phyloP scores from a whole-genome alignment of 92 coral and sea anemone genomes.

The Blastomussa wellsi region DNA sequence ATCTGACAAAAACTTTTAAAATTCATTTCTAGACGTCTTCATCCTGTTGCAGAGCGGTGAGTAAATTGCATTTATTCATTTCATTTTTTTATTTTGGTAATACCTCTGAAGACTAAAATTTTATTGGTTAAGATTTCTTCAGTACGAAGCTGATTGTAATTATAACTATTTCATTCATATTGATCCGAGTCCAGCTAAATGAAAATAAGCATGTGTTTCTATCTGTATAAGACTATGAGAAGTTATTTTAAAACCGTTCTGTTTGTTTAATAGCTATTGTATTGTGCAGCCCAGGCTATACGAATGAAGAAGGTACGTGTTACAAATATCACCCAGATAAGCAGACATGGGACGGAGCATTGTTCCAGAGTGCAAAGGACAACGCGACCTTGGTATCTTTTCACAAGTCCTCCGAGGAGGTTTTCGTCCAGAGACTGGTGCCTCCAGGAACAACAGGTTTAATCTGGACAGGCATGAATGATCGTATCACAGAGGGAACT shows the following conservation, averaged over 20 bases:
- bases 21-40: constrained; percentile 49
- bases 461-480: constrained; percentile 82
- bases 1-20: neutral
- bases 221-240: neutral
- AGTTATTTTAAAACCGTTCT: neutral
- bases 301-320: constrained; percentile 65
- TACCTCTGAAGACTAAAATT: neutral
- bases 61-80: neutral
- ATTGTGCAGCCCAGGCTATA: constrained; percentile 64
- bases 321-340: constrained; percentile 73
- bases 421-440: constrained; percentile 48
- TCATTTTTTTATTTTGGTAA: neutral
- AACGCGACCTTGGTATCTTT: constrained; percentile 73
- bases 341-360: constrained; percentile 78
- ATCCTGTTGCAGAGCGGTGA: constrained; percentile 60
- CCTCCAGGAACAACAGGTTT: constrained; percentile 55
- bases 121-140: neutral
- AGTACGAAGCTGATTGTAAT: neutral
- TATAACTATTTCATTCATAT: neutral
- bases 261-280: constrained; percentile 25
- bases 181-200: neutral
- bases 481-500: constrained; percentile 66
- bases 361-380: constrained; percentile 67
- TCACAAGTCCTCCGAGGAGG: constrained; percentile 57
- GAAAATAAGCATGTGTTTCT: neutral